These are phyloP conservation scores for Drosophila rhopaloa DNA, from an alignment of 1,140 invertebrate genomes.

Conservation along the genomic window DNA sequence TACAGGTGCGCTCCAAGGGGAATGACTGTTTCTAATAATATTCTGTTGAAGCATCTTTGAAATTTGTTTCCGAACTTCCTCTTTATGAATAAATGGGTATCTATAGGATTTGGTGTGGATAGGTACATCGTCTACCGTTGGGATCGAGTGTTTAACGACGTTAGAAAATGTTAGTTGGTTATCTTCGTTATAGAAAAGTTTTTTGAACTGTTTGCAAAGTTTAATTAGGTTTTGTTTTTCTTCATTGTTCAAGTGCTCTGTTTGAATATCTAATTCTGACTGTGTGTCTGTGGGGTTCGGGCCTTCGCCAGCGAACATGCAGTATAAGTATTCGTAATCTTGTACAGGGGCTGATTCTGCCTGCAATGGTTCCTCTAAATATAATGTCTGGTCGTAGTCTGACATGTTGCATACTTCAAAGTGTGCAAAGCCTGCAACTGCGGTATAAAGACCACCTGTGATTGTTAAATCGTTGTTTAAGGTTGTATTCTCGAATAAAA, in stretches of 20 bases:
- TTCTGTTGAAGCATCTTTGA: slow-evolving; percentile 15
- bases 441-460: slow-evolving; percentile 3
- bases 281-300: background rate
- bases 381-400: background rate
- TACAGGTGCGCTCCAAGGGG: slow-evolving; percentile 10
- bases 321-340: slow-evolving; percentile 1
- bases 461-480: slow-evolving; percentile 3
- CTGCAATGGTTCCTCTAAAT: slow-evolving; percentile 1
- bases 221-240: background rate
- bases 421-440: slow-evolving; percentile 2
- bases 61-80: slow-evolving; percentile 25
- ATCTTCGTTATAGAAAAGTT: background rate
- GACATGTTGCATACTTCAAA: slow-evolving; percentile 2
- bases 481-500: slow-evolving; percentile 6
- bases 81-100: slow-evolving; percentile 26
- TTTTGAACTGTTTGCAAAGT: slow-evolving; percentile 5
- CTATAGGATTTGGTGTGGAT: slow-evolving; percentile 25
- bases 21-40: slow-evolving; percentile 21
- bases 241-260: background rate
- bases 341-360: background rate
- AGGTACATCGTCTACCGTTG: slow-evolving; percentile 17
- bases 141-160: slow-evolving; percentile 17
- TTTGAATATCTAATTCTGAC: slow-evolving; percentile 1
- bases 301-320: too few relatives aligned
- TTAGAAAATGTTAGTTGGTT: slow-evolving; percentile 7